Base-by-base conservation (phyloP, 2,888 invertebrate genomes). In the Orchesellides sinensis region DNA sequence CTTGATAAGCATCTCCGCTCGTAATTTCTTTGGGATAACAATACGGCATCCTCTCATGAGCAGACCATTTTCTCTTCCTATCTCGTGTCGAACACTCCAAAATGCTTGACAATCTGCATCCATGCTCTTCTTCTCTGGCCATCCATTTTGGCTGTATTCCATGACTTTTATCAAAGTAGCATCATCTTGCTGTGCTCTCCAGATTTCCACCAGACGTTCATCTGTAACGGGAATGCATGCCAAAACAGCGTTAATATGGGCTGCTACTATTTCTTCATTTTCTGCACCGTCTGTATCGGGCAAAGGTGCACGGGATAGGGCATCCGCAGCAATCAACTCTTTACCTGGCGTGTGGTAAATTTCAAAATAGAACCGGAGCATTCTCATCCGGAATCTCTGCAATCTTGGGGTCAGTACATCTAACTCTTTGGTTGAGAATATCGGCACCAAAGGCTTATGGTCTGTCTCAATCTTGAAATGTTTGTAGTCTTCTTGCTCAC, bases 371-470 rank as follows among this genome's bases (percentile, higher is more conserved):
- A 77, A 88, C 25, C 86, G 54, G 87, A 88, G 87, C 70, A 70
- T 70, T 21, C 70, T 23, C 56, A 70, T 86, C 52, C 89, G 83
- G 23, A 90, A 88, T 35, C 89, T 63, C 79, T 90, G 90, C 14
- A 90, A 72, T 63, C 90, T 78, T 3, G 90, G 89, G 1, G 90
- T 88, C 4, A 90, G 79, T 10, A 89, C 89, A 63, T 88, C 88
- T 17, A 90, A 78, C 19, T 88, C 82, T 82, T 90, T 90, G 0
- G 88, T 88, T 68, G 89, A 86, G 12, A 90, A 63, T 2, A 90
- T 75, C 19, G 89, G 83, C 0, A 90, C 69, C 4, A 90, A 82
- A 0, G 90, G 90, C 80, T 89, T 90, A 85, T 90, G 90, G 80
- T 90, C 90, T 0, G 90, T 90, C 83, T 88, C 86, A 1, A 90